These are phyloP conservation scores for Telmatherina bonti DNA, from an alignment of 2,797 vertebrate genomes.

Conservation along the genomic window DNA sequence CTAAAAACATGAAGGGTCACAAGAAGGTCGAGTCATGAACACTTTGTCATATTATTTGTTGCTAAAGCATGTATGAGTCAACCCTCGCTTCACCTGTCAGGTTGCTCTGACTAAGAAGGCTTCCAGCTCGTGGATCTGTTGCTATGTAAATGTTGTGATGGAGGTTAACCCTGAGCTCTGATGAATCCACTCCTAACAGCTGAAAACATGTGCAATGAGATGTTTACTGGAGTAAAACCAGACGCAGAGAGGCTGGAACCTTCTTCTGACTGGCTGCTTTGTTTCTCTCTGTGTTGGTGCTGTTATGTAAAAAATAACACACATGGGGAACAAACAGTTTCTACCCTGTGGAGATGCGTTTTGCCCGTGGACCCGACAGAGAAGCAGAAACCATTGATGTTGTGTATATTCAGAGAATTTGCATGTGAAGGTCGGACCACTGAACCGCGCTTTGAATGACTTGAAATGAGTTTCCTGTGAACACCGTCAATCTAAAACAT, in stretches of 20 bases:
- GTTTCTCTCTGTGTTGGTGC: background rate
- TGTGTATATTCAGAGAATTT: slow-evolving; percentile 47
- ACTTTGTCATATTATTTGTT: slow-evolving; percentile 26
- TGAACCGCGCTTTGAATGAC: background rate
- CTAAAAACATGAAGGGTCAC: background rate
- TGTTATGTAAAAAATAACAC: no score
- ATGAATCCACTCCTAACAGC: background rate
- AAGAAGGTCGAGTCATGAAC: slow-evolving; percentile 9
- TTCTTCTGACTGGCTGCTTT: background rate
- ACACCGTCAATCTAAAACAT: slow-evolving; percentile 2
- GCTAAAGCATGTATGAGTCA: slow-evolving; percentile 5
- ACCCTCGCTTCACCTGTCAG: background rate
- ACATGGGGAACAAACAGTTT: no score
- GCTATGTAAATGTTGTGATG: slow-evolving; percentile 3
- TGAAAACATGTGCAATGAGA: background rate
- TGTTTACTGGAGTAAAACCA: background rate
- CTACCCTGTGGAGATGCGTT: no score
- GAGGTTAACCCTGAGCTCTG: background rate
- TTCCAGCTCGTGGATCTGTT: slow-evolving; percentile 10
- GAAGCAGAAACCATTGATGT: background rate
- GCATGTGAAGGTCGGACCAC: slow-evolving; percentile 39
- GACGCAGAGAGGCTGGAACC: background rate
- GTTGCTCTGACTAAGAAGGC: slow-evolving; percentile 16
- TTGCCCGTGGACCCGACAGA: no score
- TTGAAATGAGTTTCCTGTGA: background rate